Conservation (phyloP, 35 echinoderm and acorn worm species). For the Ptychodera flava region DNA sequence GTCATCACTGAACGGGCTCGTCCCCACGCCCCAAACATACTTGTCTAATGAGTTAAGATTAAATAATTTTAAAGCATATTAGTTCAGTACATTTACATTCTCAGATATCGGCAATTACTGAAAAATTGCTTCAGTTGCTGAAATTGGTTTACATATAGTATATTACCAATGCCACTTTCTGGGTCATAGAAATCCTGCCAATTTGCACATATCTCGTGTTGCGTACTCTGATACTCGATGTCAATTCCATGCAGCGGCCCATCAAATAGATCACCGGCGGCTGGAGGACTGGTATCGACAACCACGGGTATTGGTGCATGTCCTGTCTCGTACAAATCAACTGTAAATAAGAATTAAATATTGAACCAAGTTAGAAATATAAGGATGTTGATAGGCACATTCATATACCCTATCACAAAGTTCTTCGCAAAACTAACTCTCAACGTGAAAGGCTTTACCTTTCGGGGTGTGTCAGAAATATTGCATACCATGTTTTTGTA, state of each 20-base stretch:
- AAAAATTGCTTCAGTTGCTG: too few species aligned
- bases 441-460: too few species aligned
- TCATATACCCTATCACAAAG: too few species aligned
- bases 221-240: background rate
- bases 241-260: constrained; percentile 18
- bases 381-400: too few species aligned
- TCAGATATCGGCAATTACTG: too few species aligned
- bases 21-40: constrained; percentile 27
- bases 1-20: background rate
- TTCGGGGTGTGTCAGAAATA: too few species aligned
- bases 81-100: too few species aligned
- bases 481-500: too few species aligned
- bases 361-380: too few species aligned
- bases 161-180: constrained; percentile 20
- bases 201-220: constrained; percentile 30
- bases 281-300: constrained; percentile 37
- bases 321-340: constrained; percentile 18
- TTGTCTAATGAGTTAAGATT: background rate
- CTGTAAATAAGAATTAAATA: constrained; percentile 10
- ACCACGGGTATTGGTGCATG: constrained; percentile 17
- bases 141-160: too few species aligned
- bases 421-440: too few species aligned
- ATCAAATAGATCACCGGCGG: constrained; percentile 34
- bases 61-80: too few species aligned
- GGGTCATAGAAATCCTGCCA: constrained; percentile 37